Evolutionary conservation across 2,113 vertebrate genomes (phyloP), one percentile per base, ranked within the genome.

Genomic region (Aegotheles bennettii): DNA sequence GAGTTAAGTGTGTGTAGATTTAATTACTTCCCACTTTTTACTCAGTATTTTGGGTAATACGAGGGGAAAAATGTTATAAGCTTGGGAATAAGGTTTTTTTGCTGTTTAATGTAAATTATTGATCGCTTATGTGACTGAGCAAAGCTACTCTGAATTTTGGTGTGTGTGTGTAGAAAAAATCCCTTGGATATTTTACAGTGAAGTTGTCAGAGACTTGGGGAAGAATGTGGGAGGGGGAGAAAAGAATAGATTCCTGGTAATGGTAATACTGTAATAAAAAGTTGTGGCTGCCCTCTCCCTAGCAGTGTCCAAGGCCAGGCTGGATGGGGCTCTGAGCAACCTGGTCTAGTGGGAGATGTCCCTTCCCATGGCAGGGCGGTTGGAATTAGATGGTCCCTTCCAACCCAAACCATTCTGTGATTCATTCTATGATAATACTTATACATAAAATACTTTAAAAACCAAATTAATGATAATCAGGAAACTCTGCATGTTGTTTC

Each of bases 41-140:
- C 80, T 74, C 65, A 20, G 36, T 79, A 64, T 95, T 96, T 96
- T 29, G 36, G 59, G 59, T 90, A 85, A 70, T 67, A 76, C 43
- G 43, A 91, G 9, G 68, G 25, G 38, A 7, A 45, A 88, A 92
- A 76, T 28, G 24, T 79, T 91, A 76, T 4, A 82, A 94, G 19
- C 19, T 94, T 93, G 47, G 74, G 33, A 95, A 82, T 84, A 77
- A n/a, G n/a, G n/a, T 25, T 54, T 96, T 92, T 96, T 95, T 96
- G 25, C 54, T 95, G 16, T 82, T 95, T 95, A 93, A 78, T 96
- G 38, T 91, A 87, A 95, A 81, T 90, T 94, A 51, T 88, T 95
- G 68, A 83, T 95, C 95, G 84, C 40, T 81, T 97, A 20, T 51
- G n/a, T 96, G 86, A 64, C 47, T 96, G 96, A 93, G 43, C 26